A percentile compares a stretch with the other conserved stretches of the same genome.
phyloP scores from a whole-genome alignment of 2,113 vertebrate genomes.

The Xerus inauris region DNA sequence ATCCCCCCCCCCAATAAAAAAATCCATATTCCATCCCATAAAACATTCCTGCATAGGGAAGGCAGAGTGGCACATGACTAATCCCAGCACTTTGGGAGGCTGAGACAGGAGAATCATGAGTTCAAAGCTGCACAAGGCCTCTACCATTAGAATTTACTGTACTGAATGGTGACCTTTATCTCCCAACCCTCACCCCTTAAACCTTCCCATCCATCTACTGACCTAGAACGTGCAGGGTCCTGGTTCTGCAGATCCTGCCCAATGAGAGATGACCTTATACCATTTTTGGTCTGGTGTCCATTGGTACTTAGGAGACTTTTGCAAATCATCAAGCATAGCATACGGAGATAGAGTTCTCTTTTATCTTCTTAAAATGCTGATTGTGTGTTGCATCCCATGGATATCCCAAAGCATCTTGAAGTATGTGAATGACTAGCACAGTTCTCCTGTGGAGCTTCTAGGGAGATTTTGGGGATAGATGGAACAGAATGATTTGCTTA shows the following conservation, averaged over 20 bases:
- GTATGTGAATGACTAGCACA: background rate
- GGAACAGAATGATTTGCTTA: background rate
- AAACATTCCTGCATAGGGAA: too few relatives aligned
- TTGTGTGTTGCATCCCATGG: background rate
- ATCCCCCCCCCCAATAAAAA: background rate
- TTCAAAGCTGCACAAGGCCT: constrained; percentile 5
- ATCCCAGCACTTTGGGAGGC: too few relatives aligned
- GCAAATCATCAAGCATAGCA: background rate
- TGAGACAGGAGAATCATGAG: too few relatives aligned
- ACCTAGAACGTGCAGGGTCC: background rate
- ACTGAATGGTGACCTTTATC: background rate
- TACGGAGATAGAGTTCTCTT: background rate
- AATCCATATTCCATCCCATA: too few relatives aligned
- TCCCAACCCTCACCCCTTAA: background rate
- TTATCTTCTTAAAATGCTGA: constrained; percentile 33
- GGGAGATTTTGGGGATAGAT: background rate
- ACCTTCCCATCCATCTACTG: background rate
- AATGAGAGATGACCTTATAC: background rate
- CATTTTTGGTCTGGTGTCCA: background rate
- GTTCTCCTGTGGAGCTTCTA: background rate
- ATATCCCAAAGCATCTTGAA: constrained; percentile 1
- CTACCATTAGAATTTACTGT: background rate
- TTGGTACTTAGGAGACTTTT: background rate
- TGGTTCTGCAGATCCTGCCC: constrained; percentile 6
- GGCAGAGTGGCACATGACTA: too few relatives aligned